These are phyloP conservation scores for Amphipyra tragopoginis DNA, from an alignment of 2,888 invertebrate genomes.

Conservation along the genomic window DNA sequence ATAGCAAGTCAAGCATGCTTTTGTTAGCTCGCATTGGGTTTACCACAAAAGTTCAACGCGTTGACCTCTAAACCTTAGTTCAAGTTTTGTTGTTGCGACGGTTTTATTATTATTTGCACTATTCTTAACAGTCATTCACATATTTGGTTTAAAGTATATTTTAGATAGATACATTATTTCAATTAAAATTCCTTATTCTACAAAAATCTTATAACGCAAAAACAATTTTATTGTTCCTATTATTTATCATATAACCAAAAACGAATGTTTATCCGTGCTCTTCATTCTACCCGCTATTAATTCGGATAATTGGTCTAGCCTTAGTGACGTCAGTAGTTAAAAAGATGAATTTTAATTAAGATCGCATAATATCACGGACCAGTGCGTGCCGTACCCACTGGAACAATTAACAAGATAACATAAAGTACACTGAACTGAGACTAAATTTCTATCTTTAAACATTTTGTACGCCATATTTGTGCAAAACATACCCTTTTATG, in stretches of 20 bases:
- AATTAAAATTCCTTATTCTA: neutral
- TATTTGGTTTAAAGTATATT: no score
- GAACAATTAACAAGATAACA: slow-evolving; percentile 55
- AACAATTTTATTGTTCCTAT: neutral
- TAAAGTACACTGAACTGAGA: slow-evolving; percentile 42
- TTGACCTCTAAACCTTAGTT: slow-evolving; percentile 12
- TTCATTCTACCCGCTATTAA: slow-evolving; percentile 19
- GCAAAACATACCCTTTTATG: neutral
- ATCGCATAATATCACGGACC: slow-evolving; percentile 58
- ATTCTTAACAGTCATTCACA: neutral
- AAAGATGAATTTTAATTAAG: slow-evolving; percentile 52
- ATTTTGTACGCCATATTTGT: slow-evolving; percentile 2
- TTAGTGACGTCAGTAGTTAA: slow-evolving; percentile 33
- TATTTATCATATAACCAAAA: neutral
- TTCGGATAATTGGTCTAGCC: slow-evolving; percentile 26
- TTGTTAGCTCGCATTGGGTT: neutral
- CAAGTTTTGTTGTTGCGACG: neutral
- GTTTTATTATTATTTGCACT: neutral
- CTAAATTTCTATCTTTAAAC: slow-evolving; percentile 12
- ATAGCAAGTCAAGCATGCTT: neutral
- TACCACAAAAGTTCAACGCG: slow-evolving; percentile 20
- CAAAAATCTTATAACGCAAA: no score
- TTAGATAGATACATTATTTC: no score
- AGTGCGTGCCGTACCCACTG: slow-evolving; percentile 54
- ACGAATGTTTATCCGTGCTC: neutral